A percentile compares a stretch with the other conserved stretches of the same genome.
Conservation (phyloP, 2,888 invertebrate genomes). For the Lingula anatina region DNA sequence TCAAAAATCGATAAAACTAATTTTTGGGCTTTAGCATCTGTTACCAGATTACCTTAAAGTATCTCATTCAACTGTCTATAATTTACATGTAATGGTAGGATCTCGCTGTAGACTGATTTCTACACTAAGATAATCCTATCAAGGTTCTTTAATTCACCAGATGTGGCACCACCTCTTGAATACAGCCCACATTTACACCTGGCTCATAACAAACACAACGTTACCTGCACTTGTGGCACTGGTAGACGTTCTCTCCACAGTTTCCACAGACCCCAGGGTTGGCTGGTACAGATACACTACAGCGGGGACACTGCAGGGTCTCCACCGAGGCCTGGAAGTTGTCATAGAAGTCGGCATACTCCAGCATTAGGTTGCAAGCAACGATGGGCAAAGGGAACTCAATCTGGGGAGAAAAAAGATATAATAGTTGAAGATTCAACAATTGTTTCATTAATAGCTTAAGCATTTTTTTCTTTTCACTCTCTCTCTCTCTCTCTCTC, state of each 20-base stretch:
- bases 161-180: background rate
- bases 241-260: constrained; percentile 97
- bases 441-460: too few relatives aligned
- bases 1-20: too few relatives aligned
- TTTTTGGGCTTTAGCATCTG: too few relatives aligned
- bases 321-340: constrained; percentile 78
- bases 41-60: too few relatives aligned
- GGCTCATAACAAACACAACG: too few relatives aligned
- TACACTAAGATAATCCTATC: background rate
- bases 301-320: constrained; percentile 90
- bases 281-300: constrained; percentile 93
- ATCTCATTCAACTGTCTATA: too few relatives aligned
- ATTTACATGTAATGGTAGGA: too few relatives aligned
- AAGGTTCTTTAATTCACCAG: background rate
- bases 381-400: constrained; percentile 96
- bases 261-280: constrained; percentile 96
- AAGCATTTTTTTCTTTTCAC: too few relatives aligned
- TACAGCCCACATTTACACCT: background rate
- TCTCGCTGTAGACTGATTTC: too few relatives aligned
- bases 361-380: constrained; percentile 97
- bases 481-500: too few relatives aligned
- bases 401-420: constrained; percentile 56
- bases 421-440: too few relatives aligned
- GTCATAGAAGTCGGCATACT: constrained; percentile 96
- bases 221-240: constrained; percentile 95